Percentiles rank a stretch among this genome's conserved stretches.
Evolutionary conservation across 2,797 vertebrate genomes (phyloP).

Genomic region (Sebastes vulpes): DNA sequence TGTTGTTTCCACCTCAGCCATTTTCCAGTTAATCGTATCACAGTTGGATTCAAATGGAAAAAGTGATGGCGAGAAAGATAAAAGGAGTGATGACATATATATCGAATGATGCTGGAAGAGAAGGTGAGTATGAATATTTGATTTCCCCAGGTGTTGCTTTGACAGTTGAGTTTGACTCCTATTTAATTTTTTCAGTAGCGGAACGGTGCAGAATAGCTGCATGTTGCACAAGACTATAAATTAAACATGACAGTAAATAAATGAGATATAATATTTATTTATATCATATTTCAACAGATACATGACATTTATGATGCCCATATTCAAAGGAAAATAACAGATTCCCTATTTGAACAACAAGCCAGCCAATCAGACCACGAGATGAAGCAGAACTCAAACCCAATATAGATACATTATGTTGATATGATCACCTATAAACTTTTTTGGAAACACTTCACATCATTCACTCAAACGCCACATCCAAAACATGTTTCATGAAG

Average conservation of each 20-base stretch:
- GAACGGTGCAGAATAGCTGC: neutral
- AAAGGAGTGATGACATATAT: conserved; percentile 42
- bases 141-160: conserved; percentile 36
- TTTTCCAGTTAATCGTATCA: conserved; percentile 32
- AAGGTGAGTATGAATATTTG: conserved; percentile 28
- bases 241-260: neutral
- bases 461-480: neutral
- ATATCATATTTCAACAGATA: neutral
- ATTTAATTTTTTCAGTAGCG: neutral
- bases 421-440: neutral
- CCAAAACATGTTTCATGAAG: neutral
- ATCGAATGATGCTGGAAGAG: conserved; percentile 27
- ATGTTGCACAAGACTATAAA: neutral
- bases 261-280: neutral
- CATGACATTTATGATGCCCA: neutral
- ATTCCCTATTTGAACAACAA: neutral
- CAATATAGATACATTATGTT: neutral
- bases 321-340: neutral
- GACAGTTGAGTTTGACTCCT: neutral
- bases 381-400: neutral
- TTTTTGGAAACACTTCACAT: neutral
- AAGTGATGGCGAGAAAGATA: conserved; percentile 20
- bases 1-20: conserved; percentile 63
- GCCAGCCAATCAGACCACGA: neutral
- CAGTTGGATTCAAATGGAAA: conserved; percentile 37